Conservation (phyloP, 2,797 vertebrate genomes). For the Acanthurus tractus region DNA sequence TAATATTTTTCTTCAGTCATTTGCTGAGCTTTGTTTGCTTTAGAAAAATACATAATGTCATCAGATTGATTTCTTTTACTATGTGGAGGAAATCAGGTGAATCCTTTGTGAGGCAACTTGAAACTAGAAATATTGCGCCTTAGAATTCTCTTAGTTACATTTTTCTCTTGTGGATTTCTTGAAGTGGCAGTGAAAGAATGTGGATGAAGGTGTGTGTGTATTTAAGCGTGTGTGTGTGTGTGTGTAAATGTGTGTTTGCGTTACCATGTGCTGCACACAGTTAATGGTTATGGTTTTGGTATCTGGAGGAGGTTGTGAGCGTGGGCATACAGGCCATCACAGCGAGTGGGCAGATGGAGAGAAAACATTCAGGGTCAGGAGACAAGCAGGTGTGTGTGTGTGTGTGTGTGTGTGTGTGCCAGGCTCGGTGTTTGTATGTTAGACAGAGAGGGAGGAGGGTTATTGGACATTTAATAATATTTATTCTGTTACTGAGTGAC, state of each 20-base stretch:
- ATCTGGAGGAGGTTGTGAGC: conserved; percentile 35
- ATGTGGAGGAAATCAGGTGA: no score
- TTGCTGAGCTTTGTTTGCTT: no score
- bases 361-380: conserved; percentile 59
- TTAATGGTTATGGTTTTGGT: conserved; percentile 34
- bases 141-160: neutral
- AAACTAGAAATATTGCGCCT: neutral
- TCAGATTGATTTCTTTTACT: no score
- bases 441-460: conserved; percentile 1
- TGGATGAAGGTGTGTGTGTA: neutral
- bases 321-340: conserved; percentile 22
- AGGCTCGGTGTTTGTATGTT: neutral
- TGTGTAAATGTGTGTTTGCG: conserved; percentile 15
- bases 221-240: neutral
- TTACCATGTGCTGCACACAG: conserved; percentile 24
- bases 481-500: conserved; percentile 58
- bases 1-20: no score
- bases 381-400: conserved; percentile 38
- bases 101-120: neutral
- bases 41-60: no score
- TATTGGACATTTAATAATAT: conserved; percentile 52
- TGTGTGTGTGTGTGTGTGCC: neutral
- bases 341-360: conserved; percentile 36
- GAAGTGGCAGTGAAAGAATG: neutral
- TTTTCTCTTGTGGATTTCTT: neutral